Evolutionary conservation across 2,113 vertebrate species (phyloP).

Genomic region (Mesocricetus auratus): DNA sequence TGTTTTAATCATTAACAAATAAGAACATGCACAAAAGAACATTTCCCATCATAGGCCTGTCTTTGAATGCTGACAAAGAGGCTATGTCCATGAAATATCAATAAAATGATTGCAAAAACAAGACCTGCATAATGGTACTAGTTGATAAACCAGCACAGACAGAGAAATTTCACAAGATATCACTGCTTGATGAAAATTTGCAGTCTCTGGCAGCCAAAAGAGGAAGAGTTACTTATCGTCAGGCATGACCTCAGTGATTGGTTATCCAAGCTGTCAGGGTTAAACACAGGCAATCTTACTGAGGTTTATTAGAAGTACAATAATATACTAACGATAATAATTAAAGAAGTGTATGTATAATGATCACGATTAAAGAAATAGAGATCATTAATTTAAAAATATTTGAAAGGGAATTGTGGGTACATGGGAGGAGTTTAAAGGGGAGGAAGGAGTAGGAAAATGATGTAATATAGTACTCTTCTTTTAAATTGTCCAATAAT

Average conservation of each 20-base stretch:
- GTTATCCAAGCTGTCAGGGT: not conserved
- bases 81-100: not conserved
- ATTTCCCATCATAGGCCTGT: no score
- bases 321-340: not conserved
- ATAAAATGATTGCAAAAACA: not conserved
- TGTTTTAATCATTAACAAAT: no score
- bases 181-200: not conserved
- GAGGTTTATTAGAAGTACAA: not conserved
- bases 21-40: no score
- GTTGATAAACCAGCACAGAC: not conserved
- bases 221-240: not conserved
- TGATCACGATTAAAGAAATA: not conserved
- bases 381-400: no score
- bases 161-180: not conserved
- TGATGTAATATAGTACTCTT: not conserved
- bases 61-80: not conserved
- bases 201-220: not conserved
- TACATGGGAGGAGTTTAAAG: not conserved
- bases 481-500: not conserved
- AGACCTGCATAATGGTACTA: not conserved
- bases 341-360: not conserved
- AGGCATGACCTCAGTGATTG: not conserved
- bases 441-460: not conserved
- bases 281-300: not conserved
- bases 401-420: not conserved